phyloP scores from a whole-genome alignment of 2,888 invertebrate genomes.

The Tinea pellionella region DNA sequence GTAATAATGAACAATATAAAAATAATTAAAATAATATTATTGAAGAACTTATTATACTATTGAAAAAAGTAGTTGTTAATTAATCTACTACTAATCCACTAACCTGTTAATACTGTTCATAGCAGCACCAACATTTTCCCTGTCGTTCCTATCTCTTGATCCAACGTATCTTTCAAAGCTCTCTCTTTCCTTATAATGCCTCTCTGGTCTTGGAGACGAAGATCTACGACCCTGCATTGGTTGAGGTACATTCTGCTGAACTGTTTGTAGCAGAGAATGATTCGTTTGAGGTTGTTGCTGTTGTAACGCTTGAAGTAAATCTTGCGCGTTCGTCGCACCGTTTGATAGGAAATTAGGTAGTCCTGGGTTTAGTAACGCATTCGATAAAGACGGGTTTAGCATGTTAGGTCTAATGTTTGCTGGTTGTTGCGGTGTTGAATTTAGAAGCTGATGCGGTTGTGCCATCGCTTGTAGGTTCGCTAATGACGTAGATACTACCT shows the following conservation, averaged over 20 bases:
- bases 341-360: constrained; percentile 80
- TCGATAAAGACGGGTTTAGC: constrained; percentile 73
- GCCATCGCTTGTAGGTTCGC: constrained; percentile 84
- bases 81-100: constrained; percentile 32
- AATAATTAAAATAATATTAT: neutral
- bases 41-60: too few relatives aligned
- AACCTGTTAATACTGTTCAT: constrained; percentile 77
- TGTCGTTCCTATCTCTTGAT: constrained; percentile 53
- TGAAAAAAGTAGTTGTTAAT: too few relatives aligned
- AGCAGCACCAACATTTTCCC: constrained; percentile 65
- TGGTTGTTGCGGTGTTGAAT: constrained; percentile 68
- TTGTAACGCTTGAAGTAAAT: constrained; percentile 79
- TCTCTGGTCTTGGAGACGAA: constrained; percentile 53
- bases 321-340: constrained; percentile 76
- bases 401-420: constrained; percentile 57
- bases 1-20: neutral
- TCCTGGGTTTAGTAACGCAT: constrained; percentile 76
- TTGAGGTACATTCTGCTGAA: constrained; percentile 60
- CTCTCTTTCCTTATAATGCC: constrained; percentile 64
- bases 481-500: constrained; percentile 85
- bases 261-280: constrained; percentile 58
- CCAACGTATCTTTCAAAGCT: constrained; percentile 53
- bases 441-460: constrained; percentile 75
- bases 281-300: constrained; percentile 74
- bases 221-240: constrained; percentile 62